Percentiles rank a stretch among this genome's conserved stretches.
These are phyloP conservation scores for Agriopis leucophaearia DNA, from an alignment of 2,888 invertebrate species.

Conservation along the genomic window DNA sequence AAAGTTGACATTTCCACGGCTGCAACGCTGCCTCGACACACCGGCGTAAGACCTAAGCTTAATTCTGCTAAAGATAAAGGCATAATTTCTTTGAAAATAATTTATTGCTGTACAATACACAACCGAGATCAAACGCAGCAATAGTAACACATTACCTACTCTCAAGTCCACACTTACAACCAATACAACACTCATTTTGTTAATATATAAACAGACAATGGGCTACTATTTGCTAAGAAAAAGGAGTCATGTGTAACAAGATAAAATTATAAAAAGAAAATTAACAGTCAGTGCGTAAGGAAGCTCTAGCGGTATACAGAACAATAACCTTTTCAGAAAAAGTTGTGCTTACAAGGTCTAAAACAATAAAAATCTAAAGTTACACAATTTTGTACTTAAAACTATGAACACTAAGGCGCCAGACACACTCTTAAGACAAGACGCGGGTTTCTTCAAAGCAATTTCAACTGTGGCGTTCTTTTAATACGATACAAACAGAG, in stretches of 20 bases:
- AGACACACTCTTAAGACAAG: no score
- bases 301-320: conserved; percentile 13
- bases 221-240: conserved; percentile 57
- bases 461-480: no score
- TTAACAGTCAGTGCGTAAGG: conserved; percentile 52
- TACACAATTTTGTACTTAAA: neutral
- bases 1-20: no score
- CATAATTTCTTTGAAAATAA: conserved; percentile 62
- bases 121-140: conserved; percentile 76
- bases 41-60: no score
- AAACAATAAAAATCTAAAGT: conserved; percentile 1
- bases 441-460: no score
- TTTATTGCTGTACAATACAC: conserved; percentile 70
- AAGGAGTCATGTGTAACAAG: conserved; percentile 61
- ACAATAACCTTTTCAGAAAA: neutral
- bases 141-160: conserved; percentile 62
- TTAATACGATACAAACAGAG: no score
- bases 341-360: neutral
- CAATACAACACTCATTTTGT: conserved; percentile 30
- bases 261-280: conserved; percentile 64
- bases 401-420: neutral
- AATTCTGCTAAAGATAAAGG: neutral
- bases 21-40: no score
- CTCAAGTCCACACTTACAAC: conserved; percentile 39
- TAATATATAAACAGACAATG: conserved; percentile 37